Evolutionary conservation across 2,888 invertebrate species (phyloP).

Genomic region (Spicauda simplicius): DNA sequence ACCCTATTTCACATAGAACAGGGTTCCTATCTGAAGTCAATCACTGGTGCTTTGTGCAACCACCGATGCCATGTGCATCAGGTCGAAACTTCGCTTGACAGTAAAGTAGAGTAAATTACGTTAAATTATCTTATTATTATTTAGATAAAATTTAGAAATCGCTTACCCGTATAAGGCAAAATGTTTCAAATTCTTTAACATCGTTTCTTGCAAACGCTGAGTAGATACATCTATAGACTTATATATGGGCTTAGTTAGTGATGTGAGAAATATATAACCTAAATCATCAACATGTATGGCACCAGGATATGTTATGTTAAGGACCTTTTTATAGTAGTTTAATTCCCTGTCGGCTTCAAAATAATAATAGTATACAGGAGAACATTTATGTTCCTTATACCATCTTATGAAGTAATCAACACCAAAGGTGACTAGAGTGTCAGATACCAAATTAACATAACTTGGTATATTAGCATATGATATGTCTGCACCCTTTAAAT

Average conservation of each 20-base stretch:
- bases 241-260: background rate
- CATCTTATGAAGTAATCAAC: conserved; percentile 41
- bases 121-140: too few relatives aligned
- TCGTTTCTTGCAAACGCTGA: background rate
- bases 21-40: too few relatives aligned
- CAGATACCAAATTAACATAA: conserved; percentile 42
- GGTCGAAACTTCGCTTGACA: too few relatives aligned
- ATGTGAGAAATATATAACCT: conserved; percentile 34
- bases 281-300: conserved; percentile 42
- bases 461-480: conserved; percentile 29
- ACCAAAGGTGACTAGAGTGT: conserved; percentile 42
- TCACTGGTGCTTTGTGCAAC: too few relatives aligned
- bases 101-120: too few relatives aligned
- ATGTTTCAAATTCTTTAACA: background rate
- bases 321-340: background rate
- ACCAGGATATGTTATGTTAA: conserved; percentile 25
- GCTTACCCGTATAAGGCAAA: background rate
- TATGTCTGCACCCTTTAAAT: conserved; percentile 46
- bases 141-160: background rate
- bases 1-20: too few relatives aligned
- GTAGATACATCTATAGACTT: background rate
- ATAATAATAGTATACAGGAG: conserved; percentile 42
- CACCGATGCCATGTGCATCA: too few relatives aligned
- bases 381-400: conserved; percentile 32
- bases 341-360: conserved; percentile 41